Conservation (phyloP, 2,113 vertebrate species). For the Burhinus bistriatus region DNA sequence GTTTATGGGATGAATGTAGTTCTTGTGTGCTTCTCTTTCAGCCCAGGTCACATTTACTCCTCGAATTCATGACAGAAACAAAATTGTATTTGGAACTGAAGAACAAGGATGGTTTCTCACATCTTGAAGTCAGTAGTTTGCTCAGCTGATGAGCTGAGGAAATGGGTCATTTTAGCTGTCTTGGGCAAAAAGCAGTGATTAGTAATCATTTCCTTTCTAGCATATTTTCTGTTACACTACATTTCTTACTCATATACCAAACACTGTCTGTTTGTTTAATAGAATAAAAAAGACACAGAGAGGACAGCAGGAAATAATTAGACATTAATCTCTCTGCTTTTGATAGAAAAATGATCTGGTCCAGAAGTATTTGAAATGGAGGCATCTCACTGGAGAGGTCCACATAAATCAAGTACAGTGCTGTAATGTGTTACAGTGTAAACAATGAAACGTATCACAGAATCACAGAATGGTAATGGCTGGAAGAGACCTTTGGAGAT, state of each 20-base stretch:
- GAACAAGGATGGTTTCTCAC: neutral
- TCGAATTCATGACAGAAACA: neutral
- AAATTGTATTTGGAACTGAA: neutral
- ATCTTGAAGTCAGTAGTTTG: constrained; percentile 35
- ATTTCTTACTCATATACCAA: constrained; percentile 54
- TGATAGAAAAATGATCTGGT: neutral
- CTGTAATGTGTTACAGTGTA: neutral
- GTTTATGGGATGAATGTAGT: neutral
- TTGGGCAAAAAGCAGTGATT: constrained; percentile 33
- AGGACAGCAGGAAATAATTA: constrained; percentile 45
- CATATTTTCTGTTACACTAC: constrained; percentile 58
- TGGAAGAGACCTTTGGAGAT: neutral
- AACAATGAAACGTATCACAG: neutral
- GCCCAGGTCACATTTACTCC: neutral
- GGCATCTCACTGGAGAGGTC: neutral
- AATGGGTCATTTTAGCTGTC: constrained; percentile 34
- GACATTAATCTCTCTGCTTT: neutral
- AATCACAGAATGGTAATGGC: neutral
- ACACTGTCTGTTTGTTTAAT: constrained; percentile 54
- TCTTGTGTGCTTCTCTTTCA: neutral
- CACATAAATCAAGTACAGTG: neutral
- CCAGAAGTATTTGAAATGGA: neutral
- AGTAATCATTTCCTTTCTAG: constrained; percentile 54
- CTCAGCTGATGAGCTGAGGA: constrained; percentile 47
- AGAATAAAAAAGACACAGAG: constrained; percentile 4